Conservation (phyloP, 2,113 vertebrate species). For the Hydrochoerus hydrochaeris region DNA sequence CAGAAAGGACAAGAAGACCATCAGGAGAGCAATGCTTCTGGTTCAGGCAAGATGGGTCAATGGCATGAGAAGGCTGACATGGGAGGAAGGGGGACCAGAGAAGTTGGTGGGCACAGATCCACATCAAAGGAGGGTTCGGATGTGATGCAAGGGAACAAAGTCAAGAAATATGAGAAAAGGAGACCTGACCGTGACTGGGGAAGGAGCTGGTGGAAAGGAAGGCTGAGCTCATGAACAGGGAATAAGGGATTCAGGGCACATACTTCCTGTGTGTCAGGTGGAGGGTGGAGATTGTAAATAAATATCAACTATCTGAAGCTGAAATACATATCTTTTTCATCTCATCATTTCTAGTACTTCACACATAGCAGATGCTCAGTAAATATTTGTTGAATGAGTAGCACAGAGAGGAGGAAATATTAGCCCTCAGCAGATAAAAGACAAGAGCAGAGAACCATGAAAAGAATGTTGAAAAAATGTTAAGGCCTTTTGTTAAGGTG, state of each 20-base stretch:
- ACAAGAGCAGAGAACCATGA: background rate
- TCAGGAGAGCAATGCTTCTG: background rate
- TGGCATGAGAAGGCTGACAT: background rate
- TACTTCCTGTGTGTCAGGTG: background rate
- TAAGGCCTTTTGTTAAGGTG: background rate
- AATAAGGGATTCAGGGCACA: background rate
- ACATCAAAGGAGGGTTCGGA: background rate
- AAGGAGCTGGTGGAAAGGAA: background rate
- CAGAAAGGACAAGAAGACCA: background rate
- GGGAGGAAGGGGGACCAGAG: background rate
- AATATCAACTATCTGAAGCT: background rate
- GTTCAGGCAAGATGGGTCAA: background rate
- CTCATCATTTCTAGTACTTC: background rate
- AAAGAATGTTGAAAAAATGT: background rate
- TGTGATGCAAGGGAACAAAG: background rate
- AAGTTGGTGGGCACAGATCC: background rate
- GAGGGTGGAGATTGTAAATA: background rate
- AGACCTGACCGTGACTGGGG: background rate
- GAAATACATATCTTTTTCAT: constrained; percentile 29
- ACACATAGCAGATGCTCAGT: background rate
- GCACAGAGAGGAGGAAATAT: background rate
- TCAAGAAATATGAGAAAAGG: background rate
- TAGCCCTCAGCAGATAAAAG: background rate
- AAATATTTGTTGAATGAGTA: background rate
- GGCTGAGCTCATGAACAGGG: background rate